Evolutionary conservation across 2,797 vertebrate genomes (phyloP).

Genomic region (Pampus argenteus): DNA sequence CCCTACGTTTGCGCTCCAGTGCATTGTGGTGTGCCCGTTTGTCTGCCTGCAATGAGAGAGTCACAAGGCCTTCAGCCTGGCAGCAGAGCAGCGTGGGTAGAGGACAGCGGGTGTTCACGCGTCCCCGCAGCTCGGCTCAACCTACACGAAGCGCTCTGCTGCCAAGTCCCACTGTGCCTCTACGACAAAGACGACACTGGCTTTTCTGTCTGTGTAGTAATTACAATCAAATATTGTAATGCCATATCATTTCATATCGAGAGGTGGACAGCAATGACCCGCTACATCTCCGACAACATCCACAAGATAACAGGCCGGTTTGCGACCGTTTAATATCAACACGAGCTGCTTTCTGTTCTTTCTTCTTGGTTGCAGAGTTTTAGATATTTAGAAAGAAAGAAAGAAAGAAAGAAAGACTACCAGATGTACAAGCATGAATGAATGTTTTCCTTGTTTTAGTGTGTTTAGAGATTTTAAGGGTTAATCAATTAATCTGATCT

Average conservation of each 20-base stretch:
- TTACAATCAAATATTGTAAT: not conserved
- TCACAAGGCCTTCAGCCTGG: slow-evolving; percentile 77
- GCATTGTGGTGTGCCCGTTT: slow-evolving; percentile 99
- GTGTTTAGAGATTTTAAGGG: not conserved
- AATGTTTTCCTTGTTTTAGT: not conserved
- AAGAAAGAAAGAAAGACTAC: too few relatives aligned
- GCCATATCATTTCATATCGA: not conserved
- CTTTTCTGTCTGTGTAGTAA: not conserved
- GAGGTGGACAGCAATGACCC: not conserved
- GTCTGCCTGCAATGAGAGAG: slow-evolving; percentile 91
- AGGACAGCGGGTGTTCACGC: slow-evolving; percentile 41
- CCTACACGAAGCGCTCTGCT: slow-evolving; percentile 54
- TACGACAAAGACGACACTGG: not conserved
- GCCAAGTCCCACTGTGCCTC: slow-evolving; percentile 35
- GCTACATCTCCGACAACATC: too few relatives aligned
- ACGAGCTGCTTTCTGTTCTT: not conserved
- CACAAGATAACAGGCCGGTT: too few relatives aligned
- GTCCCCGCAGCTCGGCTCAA: slow-evolving; percentile 5
- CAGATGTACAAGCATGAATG: not conserved
- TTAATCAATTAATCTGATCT: not conserved
- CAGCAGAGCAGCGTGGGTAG: slow-evolving; percentile 64
- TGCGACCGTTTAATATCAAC: not conserved
- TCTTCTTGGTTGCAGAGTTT: not conserved
- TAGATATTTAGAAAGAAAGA: not conserved
- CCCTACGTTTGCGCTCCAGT: slow-evolving; percentile 98